Conservation (phyloP, 2,888 invertebrate species). For the Meliscaeva auricollis region DNA sequence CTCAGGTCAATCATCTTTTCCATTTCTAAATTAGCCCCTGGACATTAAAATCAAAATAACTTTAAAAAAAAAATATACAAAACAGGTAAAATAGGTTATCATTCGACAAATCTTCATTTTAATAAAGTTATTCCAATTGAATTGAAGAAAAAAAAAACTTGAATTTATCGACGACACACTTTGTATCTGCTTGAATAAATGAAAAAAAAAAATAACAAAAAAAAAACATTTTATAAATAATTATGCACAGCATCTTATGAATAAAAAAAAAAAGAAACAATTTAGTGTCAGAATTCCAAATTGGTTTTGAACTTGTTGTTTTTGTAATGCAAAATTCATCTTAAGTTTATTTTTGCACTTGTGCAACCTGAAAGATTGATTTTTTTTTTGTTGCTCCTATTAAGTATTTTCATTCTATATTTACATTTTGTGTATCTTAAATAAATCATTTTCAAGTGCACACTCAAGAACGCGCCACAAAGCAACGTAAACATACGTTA, state of each 20-base stretch:
- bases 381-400: neutral
- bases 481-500: conserved; percentile 27
- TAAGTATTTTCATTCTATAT: conserved; percentile 18
- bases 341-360: conserved; percentile 21
- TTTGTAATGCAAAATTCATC: neutral
- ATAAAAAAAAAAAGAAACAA: neutral
- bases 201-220: neutral
- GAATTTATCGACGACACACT: conserved; percentile 6
- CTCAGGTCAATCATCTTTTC: conserved; percentile 37
- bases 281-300: neutral
- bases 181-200: neutral
- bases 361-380: conserved; percentile 14
- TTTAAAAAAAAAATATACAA: neutral
- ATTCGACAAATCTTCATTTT: neutral
- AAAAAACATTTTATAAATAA: neutral
- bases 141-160: neutral
- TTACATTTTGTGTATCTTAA: conserved; percentile 42
- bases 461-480: conserved; percentile 64
- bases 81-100: conserved; percentile 18
- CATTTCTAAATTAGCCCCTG: conserved; percentile 32
- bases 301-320: neutral
- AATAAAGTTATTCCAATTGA: neutral
- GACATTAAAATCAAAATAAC: neutral
- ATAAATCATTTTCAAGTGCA: conserved; percentile 65
- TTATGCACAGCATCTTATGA: neutral